A percentile compares a stretch with the other conserved stretches of the same genome.
phyloP scores from a whole-genome alignment of 1,140 invertebrate species.

The Oscheius sp. region DNA sequence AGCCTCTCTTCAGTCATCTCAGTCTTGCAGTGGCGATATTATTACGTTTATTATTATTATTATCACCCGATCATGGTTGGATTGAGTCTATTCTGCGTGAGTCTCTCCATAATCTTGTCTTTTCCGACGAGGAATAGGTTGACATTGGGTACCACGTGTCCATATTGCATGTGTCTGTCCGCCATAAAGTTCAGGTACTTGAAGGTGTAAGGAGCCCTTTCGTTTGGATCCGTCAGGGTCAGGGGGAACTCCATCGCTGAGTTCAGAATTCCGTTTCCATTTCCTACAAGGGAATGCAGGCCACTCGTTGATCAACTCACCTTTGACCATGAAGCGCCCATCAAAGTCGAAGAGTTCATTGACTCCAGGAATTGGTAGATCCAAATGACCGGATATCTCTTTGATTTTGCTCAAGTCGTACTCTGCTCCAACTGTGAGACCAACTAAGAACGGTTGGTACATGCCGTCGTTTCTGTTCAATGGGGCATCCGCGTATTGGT shows the following conservation, averaged over 20 bases:
- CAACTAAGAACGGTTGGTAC: conserved; percentile 38
- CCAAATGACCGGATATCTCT: conserved; percentile 32
- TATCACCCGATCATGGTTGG: conserved; percentile 39
- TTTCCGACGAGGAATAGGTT: conserved; percentile 32
- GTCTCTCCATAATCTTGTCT: conserved; percentile 38
- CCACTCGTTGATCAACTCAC: background rate
- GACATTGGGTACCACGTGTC: conserved; percentile 23
- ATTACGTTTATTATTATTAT: conserved; percentile 7
- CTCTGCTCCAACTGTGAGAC: conserved; percentile 28
- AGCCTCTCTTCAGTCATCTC: no score
- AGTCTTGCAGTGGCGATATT: no score
- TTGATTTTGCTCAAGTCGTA: conserved; percentile 38
- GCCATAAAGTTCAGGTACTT: conserved; percentile 32
- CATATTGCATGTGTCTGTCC: background rate
- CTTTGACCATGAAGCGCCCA: conserved; percentile 39
- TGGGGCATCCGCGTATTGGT: background rate
- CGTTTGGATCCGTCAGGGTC: conserved; percentile 32
- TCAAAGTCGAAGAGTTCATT: conserved; percentile 43
- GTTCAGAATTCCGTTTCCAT: conserved; percentile 36
- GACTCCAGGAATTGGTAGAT: conserved; percentile 38
- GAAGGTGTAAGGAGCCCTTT: conserved; percentile 35
- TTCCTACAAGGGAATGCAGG: conserved; percentile 1
- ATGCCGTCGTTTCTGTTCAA: conserved; percentile 21
- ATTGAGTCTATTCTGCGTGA: conserved; percentile 31
- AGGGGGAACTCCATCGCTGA: conserved; percentile 39